A percentile compares a stretch with the other conserved stretches of the same genome.
Evolutionary conservation across 2,797 vertebrate genomes (phyloP).

Genomic region (Hirundo rustica): DNA sequence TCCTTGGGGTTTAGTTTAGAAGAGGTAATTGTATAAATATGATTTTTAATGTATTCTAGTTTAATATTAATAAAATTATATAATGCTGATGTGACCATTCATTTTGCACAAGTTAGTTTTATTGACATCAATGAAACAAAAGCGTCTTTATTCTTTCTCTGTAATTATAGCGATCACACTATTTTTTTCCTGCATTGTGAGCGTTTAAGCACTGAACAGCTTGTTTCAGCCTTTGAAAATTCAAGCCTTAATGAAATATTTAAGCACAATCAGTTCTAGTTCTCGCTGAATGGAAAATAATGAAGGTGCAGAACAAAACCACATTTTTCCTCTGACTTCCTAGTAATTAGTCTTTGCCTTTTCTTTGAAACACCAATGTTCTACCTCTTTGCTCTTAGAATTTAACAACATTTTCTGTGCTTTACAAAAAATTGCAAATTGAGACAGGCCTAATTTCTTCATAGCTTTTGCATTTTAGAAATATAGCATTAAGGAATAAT

Average conservation of each 20-base stretch:
- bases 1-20: not conserved
- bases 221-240: conserved; percentile 39
- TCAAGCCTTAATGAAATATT: conserved; percentile 46
- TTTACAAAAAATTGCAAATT: not conserved
- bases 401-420: not conserved
- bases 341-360: not conserved
- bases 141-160: conserved; percentile 20
- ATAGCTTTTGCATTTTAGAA: not conserved
- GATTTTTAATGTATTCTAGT: not conserved
- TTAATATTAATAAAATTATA: not conserved
- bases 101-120: conserved; percentile 14
- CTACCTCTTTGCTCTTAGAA: not conserved
- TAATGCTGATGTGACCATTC: not conserved
- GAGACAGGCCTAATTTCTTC: not conserved
- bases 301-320: not conserved
- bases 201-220: conserved; percentile 14
- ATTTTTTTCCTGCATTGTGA: conserved; percentile 15
- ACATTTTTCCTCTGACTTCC: not conserved
- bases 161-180: conserved; percentile 55
- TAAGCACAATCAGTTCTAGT: conserved; percentile 43
- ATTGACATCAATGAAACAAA: conserved; percentile 36
- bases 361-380: not conserved
- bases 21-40: not conserved
- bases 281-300: conserved; percentile 28
- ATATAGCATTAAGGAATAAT: not conserved